phyloP scores from a whole-genome alignment of 2,113 vertebrate genomes.

The Lepus timidus region DNA sequence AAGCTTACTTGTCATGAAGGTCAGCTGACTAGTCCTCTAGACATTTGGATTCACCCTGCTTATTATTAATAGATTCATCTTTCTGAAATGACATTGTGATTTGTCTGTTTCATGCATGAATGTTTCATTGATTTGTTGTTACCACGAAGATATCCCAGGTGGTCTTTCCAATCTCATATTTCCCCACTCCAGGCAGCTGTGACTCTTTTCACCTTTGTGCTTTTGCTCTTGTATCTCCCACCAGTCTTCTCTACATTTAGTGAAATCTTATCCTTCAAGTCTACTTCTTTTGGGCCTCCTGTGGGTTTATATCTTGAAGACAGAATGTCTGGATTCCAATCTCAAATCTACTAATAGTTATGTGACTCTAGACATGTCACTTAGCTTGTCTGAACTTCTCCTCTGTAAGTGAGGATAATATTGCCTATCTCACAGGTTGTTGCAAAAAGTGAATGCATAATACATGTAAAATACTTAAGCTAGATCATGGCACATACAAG shows the following conservation, averaged over 20 bases:
- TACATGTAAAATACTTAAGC: not conserved
- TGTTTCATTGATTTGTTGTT: not conserved
- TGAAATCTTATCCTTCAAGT: not conserved
- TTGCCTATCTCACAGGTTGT: not conserved
- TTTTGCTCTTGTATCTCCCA: not conserved
- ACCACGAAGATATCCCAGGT: not conserved
- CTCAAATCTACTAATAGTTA: not conserved
- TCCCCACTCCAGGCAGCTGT: not conserved
- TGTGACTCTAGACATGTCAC: not conserved
- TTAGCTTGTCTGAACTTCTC: not conserved
- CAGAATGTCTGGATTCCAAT: not conserved
- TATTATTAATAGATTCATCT: not conserved
- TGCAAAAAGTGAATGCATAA: not conserved
- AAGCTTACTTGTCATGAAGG: not conserved
- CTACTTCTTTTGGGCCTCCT: not conserved
- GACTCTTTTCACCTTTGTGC: not conserved
- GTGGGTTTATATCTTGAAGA: not conserved
- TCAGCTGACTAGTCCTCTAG: not conserved
- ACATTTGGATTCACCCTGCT: not conserved
- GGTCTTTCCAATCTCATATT: not conserved
- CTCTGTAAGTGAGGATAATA: not conserved
- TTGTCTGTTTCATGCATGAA: not conserved
- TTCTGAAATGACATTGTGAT: slow-evolving; percentile 12
- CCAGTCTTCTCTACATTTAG: not conserved
- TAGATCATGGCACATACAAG: not conserved